Evolutionary conservation across 2,888 invertebrate genomes (phyloP).

Genomic region (Ditylenchus weischeri): DNA sequence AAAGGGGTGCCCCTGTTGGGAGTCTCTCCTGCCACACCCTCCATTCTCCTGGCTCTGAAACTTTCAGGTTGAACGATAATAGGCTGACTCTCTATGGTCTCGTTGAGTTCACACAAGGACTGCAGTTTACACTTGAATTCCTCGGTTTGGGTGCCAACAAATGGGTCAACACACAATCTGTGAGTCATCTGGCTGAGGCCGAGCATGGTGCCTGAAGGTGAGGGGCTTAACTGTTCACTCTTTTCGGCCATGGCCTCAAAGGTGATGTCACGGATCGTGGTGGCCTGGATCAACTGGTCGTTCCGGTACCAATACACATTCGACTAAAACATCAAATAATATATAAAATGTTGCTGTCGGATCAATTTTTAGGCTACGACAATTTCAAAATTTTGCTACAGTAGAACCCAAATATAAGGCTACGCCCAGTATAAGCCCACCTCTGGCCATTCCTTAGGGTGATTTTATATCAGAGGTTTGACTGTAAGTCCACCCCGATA

Average conservation of each 20-base stretch:
- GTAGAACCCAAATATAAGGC: too few relatives aligned
- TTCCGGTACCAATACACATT: slow-evolving; percentile 33
- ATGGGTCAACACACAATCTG: slow-evolving; percentile 31
- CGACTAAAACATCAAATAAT: slow-evolving; percentile 6
- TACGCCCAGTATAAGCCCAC: too few relatives aligned
- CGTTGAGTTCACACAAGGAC: slow-evolving; percentile 25
- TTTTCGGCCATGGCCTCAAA: not conserved
- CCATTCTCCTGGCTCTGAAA: not conserved
- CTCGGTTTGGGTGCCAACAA: slow-evolving; percentile 1
- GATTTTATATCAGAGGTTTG: too few relatives aligned
- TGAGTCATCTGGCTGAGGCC: slow-evolving; percentile 27
- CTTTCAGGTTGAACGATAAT: slow-evolving; percentile 8
- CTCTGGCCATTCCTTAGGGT: too few relatives aligned
- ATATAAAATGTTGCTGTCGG: too few relatives aligned
- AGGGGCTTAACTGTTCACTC: not conserved
- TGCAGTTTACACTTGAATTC: slow-evolving; percentile 29
- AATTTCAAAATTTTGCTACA: too few relatives aligned
- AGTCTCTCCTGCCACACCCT: not conserved
- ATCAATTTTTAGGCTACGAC: too few relatives aligned
- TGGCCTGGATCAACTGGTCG: slow-evolving; percentile 22
- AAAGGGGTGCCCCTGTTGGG: not conserved
- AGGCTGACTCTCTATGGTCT: slow-evolving; percentile 26
- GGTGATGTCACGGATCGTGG: slow-evolving; percentile 24
- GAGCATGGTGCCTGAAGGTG: slow-evolving; percentile 17
- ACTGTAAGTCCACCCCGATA: too few relatives aligned